These are phyloP conservation scores for Tokudaia tokunoshimensis DNA, from an alignment of 2,797 vertebrate species.

Conservation along the genomic window DNA sequence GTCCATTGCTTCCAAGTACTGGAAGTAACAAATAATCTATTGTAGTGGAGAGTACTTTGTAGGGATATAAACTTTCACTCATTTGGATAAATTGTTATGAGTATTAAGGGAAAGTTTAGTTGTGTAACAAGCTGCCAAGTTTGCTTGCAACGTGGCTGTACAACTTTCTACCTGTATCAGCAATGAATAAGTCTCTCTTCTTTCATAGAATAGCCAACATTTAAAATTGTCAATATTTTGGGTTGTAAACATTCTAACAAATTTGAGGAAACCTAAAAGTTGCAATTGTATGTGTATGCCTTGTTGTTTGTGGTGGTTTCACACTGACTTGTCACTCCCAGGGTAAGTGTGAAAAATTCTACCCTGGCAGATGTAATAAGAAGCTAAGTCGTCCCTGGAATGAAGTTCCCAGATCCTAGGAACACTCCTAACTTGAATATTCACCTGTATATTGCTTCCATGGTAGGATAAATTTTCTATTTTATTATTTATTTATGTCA, in stretches of 20 bases:
- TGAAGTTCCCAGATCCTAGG: background rate
- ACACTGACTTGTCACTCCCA: background rate
- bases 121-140: background rate
- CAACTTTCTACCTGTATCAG: background rate
- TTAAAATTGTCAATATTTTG: background rate
- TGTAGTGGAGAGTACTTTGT: background rate
- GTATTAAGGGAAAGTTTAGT: background rate
- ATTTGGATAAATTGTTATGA: background rate
- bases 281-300: background rate
- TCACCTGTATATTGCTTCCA: background rate
- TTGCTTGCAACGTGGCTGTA: background rate
- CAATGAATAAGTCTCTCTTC: background rate
- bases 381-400: background rate
- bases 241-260: background rate
- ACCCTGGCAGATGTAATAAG: background rate
- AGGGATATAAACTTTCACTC: background rate
- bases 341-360: background rate
- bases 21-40: background rate
- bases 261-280: background rate
- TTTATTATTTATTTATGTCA: background rate
- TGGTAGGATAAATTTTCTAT: background rate
- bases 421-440: background rate
- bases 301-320: background rate
- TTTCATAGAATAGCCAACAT: background rate
- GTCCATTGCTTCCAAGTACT: background rate